Evolutionary conservation across 2,888 invertebrate species (phyloP).

Genomic region (Noctuana brunneofusca): DNA sequence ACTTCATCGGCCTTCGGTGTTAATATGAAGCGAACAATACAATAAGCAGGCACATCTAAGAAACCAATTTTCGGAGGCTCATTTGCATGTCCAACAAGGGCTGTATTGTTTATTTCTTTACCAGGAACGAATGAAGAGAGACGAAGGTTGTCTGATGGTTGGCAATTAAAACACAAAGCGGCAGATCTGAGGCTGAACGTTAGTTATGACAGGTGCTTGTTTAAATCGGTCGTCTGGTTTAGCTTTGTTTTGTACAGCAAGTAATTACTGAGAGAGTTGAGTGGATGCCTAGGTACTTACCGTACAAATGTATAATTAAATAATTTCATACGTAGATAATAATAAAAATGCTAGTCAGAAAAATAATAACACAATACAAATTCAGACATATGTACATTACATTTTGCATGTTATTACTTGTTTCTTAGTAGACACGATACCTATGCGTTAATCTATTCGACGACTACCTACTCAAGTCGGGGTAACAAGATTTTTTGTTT

Average conservation of each 20-base stretch:
- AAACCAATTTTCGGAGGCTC: slow-evolving; percentile 42
- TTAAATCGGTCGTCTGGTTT: slow-evolving; percentile 35
- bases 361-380: slow-evolving; percentile 11
- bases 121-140: slow-evolving; percentile 47
- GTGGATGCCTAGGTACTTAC: too few species aligned
- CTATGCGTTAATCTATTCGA: slow-evolving; percentile 36
- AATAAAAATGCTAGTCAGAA: neutral
- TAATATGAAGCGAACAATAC: slow-evolving; percentile 29
- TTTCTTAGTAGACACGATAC: slow-evolving; percentile 4
- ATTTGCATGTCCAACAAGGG: slow-evolving; percentile 59
- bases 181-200: slow-evolving; percentile 38
- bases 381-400: slow-evolving; percentile 19
- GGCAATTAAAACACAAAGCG: slow-evolving; percentile 56
- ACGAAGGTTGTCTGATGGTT: slow-evolving; percentile 50
- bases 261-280: slow-evolving; percentile 18
- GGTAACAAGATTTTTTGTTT: slow-evolving; percentile 37
- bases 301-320: too few species aligned
- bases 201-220: slow-evolving; percentile 47
- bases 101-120: slow-evolving; percentile 43
- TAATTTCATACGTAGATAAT: too few species aligned
- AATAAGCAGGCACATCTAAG: slow-evolving; percentile 31
- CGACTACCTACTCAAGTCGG: slow-evolving; percentile 34
- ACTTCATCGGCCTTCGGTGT: slow-evolving; percentile 34
- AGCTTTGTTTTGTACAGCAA: slow-evolving; percentile 10
- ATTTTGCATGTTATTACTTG: slow-evolving; percentile 12